A percentile compares a stretch with the other conserved stretches of the same genome.
Evolutionary conservation across 2,113 vertebrate species (phyloP).

Genomic region (Dendrocopos noguchii): DNA sequence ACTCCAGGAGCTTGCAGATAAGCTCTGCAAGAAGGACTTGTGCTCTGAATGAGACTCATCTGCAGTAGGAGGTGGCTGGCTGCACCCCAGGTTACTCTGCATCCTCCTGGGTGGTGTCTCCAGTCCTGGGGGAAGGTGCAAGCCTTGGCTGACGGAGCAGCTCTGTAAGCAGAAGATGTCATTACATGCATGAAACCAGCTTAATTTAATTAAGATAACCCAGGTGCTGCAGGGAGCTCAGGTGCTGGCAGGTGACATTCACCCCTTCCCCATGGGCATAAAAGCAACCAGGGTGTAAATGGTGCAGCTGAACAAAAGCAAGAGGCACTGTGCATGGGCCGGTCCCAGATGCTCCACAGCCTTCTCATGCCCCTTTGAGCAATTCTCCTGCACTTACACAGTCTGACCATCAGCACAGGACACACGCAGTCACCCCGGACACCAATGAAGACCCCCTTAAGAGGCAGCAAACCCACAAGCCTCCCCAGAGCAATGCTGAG

Average conservation of each 20-base stretch:
- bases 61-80: fast-evolving
- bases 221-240: neutral
- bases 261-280: fast-evolving
- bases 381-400: neutral
- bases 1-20: neutral
- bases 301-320: neutral
- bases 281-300: fast-evolving
- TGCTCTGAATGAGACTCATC: neutral
- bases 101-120: fast-evolving
- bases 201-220: neutral
- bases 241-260: neutral
- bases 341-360: neutral
- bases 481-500: too few relatives aligned
- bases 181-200: fast-evolving
- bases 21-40: fast-evolving
- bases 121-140: fast-evolving
- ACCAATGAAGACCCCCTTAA: too few relatives aligned
- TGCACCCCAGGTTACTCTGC: fast-evolving
- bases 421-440: neutral
- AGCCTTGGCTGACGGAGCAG: fast-evolving
- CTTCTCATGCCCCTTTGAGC: neutral
- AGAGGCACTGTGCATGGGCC: fast-evolving
- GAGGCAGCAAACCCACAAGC: neutral
- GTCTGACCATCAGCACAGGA: neutral
- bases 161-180: fast-evolving